A percentile compares a stretch with the other conserved stretches of the same genome.
These are phyloP conservation scores for Anoplolepis gracilipes DNA, from an alignment of 1,140 invertebrate species.

Conservation along the genomic window DNA sequence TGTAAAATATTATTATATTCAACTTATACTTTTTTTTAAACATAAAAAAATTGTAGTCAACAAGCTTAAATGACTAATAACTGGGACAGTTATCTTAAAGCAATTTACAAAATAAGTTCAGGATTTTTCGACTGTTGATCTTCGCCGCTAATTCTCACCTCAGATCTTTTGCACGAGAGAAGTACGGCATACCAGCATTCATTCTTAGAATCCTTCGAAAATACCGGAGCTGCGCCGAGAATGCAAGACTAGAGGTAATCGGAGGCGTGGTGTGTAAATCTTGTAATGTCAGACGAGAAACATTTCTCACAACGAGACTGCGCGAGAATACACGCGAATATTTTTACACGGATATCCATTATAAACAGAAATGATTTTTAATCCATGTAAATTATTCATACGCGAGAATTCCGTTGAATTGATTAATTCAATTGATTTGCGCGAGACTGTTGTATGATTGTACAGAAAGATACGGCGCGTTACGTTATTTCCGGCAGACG, in stretches of 20 bases:
- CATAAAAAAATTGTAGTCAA: too few species aligned
- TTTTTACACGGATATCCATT: slow-evolving; percentile 11
- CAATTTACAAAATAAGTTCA: slow-evolving; percentile 73
- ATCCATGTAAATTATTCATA: slow-evolving; percentile 15
- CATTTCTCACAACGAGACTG: slow-evolving; percentile 34
- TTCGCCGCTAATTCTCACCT: not conserved
- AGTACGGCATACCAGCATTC: slow-evolving; percentile 48
- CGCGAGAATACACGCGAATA: not conserved
- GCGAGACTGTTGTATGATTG: not conserved
- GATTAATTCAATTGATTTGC: not conserved
- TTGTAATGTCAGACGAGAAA: slow-evolving; percentile 47
- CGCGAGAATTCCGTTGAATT: not conserved
- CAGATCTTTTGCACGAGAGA: slow-evolving; percentile 44
- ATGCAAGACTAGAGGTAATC: slow-evolving; percentile 58
- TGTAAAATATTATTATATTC: too few species aligned
- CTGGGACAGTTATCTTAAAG: too few species aligned
- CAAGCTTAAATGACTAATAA: too few species aligned
- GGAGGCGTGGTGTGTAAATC: slow-evolving; percentile 60
- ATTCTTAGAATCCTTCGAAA: slow-evolving; percentile 71
- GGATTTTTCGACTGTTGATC: slow-evolving; percentile 5
- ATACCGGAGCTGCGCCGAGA: slow-evolving; percentile 65
- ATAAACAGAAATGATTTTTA: slow-evolving; percentile 8
- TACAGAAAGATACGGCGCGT: not conserved
- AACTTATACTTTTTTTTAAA: too few species aligned
- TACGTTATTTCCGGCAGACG: slow-evolving; percentile 27